Evolutionary conservation across 2,113 vertebrate species (phyloP).

Genomic region (Anoplopoma fimbria): DNA sequence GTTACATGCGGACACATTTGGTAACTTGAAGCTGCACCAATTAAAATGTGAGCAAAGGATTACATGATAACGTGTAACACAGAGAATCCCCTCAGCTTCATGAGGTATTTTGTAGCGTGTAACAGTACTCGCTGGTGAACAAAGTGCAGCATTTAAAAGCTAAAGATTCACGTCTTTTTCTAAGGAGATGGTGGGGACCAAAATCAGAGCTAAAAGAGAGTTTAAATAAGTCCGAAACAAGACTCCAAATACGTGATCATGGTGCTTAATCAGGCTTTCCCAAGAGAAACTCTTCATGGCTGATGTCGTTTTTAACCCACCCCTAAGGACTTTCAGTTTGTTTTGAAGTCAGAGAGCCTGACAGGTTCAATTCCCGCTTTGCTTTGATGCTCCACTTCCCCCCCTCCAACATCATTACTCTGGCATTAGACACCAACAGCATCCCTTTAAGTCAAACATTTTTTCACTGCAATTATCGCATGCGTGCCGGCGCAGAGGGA

Average conservation of each 20-base stretch:
- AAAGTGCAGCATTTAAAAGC: background rate
- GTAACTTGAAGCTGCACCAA: background rate
- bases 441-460: constrained; percentile 55
- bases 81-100: background rate
- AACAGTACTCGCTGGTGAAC: no score
- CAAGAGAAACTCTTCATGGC: background rate
- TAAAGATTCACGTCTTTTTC: background rate
- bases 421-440: constrained; percentile 59
- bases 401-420: constrained; percentile 56
- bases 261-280: background rate
- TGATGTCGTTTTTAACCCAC: background rate
- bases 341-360: constrained; percentile 44
- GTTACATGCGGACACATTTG: background rate
- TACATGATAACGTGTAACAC: background rate
- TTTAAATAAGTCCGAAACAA: background rate
- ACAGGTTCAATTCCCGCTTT: constrained; percentile 41
- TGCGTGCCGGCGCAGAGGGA: constrained; percentile 66
- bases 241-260: background rate
- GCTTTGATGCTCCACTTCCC: constrained; percentile 45
- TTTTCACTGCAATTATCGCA: constrained; percentile 63
- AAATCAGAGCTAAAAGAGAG: background rate
- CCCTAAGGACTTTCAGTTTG: constrained; percentile 4
- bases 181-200: background rate
- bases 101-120: background rate
- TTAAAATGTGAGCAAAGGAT: background rate